Base-by-base conservation (phyloP, 1,140 invertebrate genomes). In the Drosophila seguyi region DNA sequence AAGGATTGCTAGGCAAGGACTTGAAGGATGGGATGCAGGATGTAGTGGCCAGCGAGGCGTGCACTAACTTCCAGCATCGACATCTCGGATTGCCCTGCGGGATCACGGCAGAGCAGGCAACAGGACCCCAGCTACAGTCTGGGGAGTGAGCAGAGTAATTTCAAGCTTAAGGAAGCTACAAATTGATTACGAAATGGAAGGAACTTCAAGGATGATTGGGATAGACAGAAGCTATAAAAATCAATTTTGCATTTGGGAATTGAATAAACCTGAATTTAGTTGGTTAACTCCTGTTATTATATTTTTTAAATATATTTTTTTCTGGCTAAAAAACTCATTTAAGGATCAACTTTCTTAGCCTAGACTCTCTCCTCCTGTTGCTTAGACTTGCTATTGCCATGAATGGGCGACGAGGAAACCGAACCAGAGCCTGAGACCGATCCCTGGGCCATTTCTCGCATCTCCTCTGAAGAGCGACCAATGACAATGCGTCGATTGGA, bases 121-220 rank as follows among this genome's bases (percentile, higher is more conserved):
- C 11, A 69, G 52, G 45, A 34, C 50, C 38, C 22, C 27, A 45
- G 5, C 22, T 56, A 5, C 34, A 39, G n/a, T 18, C 52, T 58
- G 22, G 16, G 27, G 34, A 25, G 44, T 13, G 56, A n/a, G 44
- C 66, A 68, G 68, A 90, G 79, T 76, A 82, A 86, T 91, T 91
- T 82, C 79, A 84, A 75, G 80, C 85, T 85, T 81, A 79, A 81
- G 56, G 72, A 82, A 80, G 62, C 69, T 76, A 50, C 59, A 87
- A 90, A 86, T 76, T 82, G 82, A 83, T 82, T 84, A 69, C 53
- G 41, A 34, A 55, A 55, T 6, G 16, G 34, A 20, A 36, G 20
- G 1, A 22, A 11, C 50, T 38, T 57, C 45, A 58, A 68, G 18
- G 34, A 63, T 47, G 62, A 52, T 29, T 48, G 25, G 16, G 16